phyloP scores from a whole-genome alignment of 2,888 invertebrate genomes.

The Eupeodes luniger region DNA sequence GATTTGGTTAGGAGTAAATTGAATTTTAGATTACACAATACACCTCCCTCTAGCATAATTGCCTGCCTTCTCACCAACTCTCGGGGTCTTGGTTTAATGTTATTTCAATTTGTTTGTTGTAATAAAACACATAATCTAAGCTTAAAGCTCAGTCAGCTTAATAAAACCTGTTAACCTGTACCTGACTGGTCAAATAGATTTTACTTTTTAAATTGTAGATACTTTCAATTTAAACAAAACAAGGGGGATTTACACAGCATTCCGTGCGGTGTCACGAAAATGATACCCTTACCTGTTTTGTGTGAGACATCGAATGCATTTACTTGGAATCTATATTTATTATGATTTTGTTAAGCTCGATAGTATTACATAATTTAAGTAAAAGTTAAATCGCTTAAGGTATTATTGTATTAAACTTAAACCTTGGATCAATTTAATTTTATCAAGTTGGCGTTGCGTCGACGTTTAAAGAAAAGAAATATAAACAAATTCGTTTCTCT shows the following conservation, averaged over 20 bases:
- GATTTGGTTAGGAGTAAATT: not conserved
- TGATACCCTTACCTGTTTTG: not conserved
- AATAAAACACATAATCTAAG: slow-evolving; percentile 41
- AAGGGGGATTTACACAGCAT: slow-evolving; percentile 29
- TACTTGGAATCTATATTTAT: not conserved
- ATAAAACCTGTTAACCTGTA: slow-evolving; percentile 38
- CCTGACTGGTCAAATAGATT: slow-evolving; percentile 25
- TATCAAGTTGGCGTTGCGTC: not conserved
- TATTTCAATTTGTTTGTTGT: not conserved
- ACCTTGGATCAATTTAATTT: not conserved
- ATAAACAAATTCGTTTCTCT: not conserved
- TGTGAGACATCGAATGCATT: slow-evolving; percentile 5
- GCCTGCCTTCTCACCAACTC: not conserved
- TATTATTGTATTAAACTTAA: not conserved
- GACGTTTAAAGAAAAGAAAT: not conserved
- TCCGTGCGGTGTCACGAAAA: not conserved
- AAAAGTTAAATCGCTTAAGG: not conserved
- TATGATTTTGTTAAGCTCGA: not conserved
- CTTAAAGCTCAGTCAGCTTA: slow-evolving; percentile 55
- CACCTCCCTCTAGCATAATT: not conserved
- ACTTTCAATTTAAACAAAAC: slow-evolving; percentile 6
- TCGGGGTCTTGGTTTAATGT: not conserved
- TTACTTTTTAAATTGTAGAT: slow-evolving; percentile 6
- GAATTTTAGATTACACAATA: not conserved
- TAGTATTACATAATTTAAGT: slow-evolving; percentile 5